These are phyloP conservation scores for Caenorhabditis sinica DNA, from an alignment of 2,888 invertebrate species.

Conservation along the genomic window DNA sequence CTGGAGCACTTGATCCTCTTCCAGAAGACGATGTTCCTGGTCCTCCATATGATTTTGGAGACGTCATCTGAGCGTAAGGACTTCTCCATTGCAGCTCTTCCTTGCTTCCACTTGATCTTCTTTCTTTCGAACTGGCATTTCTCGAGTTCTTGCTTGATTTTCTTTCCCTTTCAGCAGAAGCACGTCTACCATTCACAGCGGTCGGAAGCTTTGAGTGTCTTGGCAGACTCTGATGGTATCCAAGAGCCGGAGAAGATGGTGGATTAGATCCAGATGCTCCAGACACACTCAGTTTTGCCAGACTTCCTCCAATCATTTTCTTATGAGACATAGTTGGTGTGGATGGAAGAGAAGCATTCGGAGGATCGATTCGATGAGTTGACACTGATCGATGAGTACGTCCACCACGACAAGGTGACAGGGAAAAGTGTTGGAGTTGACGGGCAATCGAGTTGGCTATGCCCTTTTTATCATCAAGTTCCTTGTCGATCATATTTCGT, in stretches of 20 bases:
- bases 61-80: slow-evolving; percentile 68
- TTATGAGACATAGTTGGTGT: slow-evolving; percentile 71
- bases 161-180: slow-evolving; percentile 43
- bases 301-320: slow-evolving; percentile 51
- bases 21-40: slow-evolving; percentile 70
- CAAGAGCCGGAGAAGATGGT: slow-evolving; percentile 44
- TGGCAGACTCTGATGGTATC: slow-evolving; percentile 63
- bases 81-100: slow-evolving; percentile 62
- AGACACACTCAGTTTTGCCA: slow-evolving; percentile 37
- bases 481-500: slow-evolving; percentile 67
- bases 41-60: slow-evolving; percentile 63
- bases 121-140: slow-evolving; percentile 41
- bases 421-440: slow-evolving; percentile 67
- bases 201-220: slow-evolving; percentile 60
- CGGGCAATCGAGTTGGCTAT: slow-evolving; percentile 66
- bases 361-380: slow-evolving; percentile 58
- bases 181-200: slow-evolving; percentile 43
- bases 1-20: slow-evolving; percentile 67
- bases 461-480: slow-evolving; percentile 62
- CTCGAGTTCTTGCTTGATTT: slow-evolving; percentile 38
- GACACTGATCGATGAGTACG: slow-evolving; percentile 51
- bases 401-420: slow-evolving; percentile 65
- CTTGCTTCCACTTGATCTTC: slow-evolving; percentile 44
- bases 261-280: slow-evolving; percentile 40
- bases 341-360: slow-evolving; percentile 75